Evolutionary conservation across 23 tunicate genomes (phyloP).

Genomic region (Ascidia mentula): DNA sequence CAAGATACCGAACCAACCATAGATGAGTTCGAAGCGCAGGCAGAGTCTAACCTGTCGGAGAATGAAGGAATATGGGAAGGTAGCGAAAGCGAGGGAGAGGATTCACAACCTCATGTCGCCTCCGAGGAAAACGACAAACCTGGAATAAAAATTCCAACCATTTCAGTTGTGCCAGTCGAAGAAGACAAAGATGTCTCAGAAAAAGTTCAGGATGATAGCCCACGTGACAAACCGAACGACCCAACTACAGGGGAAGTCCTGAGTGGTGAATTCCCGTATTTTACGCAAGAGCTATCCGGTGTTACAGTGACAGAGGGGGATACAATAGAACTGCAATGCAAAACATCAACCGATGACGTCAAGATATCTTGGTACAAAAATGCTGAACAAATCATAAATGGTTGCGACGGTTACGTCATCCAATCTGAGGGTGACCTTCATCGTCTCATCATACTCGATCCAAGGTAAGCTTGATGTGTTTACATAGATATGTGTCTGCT

Average conservation of each 20-base stretch:
- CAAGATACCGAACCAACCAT: too few species aligned
- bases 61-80: too few species aligned
- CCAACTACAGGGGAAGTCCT: not conserved
- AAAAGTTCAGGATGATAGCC: not conserved
- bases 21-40: too few species aligned
- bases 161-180: not conserved
- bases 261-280: not conserved
- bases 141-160: not conserved
- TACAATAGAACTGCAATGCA: conserved; percentile 41
- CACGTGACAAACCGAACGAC: not conserved
- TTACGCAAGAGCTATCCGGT: conserved; percentile 20
- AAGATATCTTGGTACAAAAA: conserved; percentile 48
- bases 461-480: conserved; percentile 22
- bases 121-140: not conserved
- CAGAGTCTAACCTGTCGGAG: too few species aligned
- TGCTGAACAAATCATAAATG: conserved; percentile 12
- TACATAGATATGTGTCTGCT: not conserved
- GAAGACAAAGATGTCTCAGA: not conserved
- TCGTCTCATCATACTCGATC: conserved; percentile 22
- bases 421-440: conserved; percentile 27
- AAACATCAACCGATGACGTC: not conserved
- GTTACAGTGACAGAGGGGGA: conserved; percentile 46
- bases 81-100: not conserved
- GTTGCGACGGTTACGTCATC: conserved; percentile 16
- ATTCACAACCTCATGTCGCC: not conserved